Base-by-base conservation (phyloP, 2,113 vertebrate genomes). In the Ascaphus truei region DNA sequence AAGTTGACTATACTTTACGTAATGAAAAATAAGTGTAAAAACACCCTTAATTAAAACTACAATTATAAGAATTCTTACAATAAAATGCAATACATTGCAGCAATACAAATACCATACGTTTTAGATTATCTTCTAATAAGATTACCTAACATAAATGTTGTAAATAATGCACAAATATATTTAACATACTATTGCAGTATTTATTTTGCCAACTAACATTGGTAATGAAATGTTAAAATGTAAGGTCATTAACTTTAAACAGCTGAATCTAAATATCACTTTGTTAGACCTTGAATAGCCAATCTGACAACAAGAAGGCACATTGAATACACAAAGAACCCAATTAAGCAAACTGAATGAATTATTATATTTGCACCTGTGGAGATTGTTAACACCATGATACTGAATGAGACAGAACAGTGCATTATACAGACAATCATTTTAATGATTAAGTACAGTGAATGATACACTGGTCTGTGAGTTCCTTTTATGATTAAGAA, bases 281-380 rank as follows among this genome's bases (percentile, higher is more conserved):
- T 68, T 68, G 66, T 68, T 11, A 64, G 37, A 41, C 27, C 31
- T 68, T 68, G 55, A 68, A 68, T 68, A 51, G 66, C 66, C 55
- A 68, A 68, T 68, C 66, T 68, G n/a, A 68, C 43, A 68, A 68
- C 66, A 68, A 68, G 59, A 36, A 50, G 39, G 22, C 57, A 16
- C 41, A 68, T 68, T 68, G 50, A 48, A 68, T 34, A 47, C 37
- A 68, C 66, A 68, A 68, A 51, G 55, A 29, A 50, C 20, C 43
- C 41, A 68, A 59, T 68, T 68, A 59, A 29, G 30, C 41, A 36
- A 31, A 59, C 41, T 55, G 43, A 34, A 59, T 58, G 30, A 68
- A 68, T 50, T 34, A 48, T 59, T 59, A 58, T 50, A 50, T 16
- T 25, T 59, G 66, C 66, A 68, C 66, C 66, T 68, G 55, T 11